These are phyloP conservation scores for Macrocentrus cingulum DNA, from an alignment of 1,140 invertebrate genomes.

Conservation along the genomic window DNA sequence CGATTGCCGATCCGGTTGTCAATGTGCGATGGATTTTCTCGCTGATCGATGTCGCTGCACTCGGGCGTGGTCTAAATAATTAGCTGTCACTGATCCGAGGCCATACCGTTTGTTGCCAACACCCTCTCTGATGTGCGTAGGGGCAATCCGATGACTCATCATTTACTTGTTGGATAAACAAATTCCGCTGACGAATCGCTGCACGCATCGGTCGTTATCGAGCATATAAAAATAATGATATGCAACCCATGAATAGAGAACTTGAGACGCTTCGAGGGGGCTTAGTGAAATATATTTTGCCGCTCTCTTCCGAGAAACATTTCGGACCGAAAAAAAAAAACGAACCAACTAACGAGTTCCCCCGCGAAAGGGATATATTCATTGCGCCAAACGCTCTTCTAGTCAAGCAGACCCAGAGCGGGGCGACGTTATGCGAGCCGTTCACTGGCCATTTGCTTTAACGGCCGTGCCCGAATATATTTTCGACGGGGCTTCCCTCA, in stretches of 20 bases:
- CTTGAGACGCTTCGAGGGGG: neutral
- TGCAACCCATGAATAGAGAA: conserved; percentile 11
- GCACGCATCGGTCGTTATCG: neutral
- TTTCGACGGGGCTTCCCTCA: conserved; percentile 31
- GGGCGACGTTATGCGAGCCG: conserved; percentile 26
- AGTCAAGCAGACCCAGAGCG: neutral
- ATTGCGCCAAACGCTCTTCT: conserved; percentile 29
- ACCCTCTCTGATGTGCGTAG: conserved; percentile 40
- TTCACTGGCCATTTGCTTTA: conserved; percentile 45
- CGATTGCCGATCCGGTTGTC: too few species aligned
- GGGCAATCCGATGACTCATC: neutral
- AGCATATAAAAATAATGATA: neutral
- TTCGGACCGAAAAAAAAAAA: conserved; percentile 5
- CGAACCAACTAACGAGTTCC: conserved; percentile 21
- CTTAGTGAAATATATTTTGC: conserved; percentile 22
- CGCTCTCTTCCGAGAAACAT: conserved; percentile 17
- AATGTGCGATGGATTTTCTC: conserved; percentile 24
- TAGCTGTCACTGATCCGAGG: conserved; percentile 55
- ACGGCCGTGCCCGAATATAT: conserved; percentile 44
- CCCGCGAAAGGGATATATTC: conserved; percentile 17
- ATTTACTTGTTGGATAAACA: too few species aligned
- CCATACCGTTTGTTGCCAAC: conserved; percentile 51
- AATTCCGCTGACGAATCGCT: too few species aligned
- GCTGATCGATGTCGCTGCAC: conserved; percentile 57
- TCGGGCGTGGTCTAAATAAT: conserved; percentile 59